phyloP scores from a whole-genome alignment of 2,888 invertebrate genomes.

The Galeruca laticollis region DNA sequence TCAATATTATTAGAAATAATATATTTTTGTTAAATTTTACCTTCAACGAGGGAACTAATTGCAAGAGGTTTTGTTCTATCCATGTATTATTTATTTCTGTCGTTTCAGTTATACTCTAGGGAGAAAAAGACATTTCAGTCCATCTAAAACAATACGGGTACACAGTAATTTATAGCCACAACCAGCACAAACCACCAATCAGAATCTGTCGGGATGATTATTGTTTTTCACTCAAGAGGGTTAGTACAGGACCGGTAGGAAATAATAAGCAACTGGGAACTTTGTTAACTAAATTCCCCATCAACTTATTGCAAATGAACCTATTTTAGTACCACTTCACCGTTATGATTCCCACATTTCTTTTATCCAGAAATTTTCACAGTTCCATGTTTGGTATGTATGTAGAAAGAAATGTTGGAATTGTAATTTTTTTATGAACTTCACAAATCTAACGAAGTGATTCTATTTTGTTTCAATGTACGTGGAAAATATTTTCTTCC shows the following conservation, averaged over 20 bases:
- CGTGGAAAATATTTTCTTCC: no score
- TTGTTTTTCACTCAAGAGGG: conserved; percentile 49
- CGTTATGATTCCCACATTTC: no score
- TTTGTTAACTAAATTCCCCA: not conserved
- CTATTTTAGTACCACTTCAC: no score
- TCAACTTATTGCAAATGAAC: no score
- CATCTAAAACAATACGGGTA: conserved; percentile 31
- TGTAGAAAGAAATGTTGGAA: no score
- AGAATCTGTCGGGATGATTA: conserved; percentile 47
- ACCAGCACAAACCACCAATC: conserved; percentile 39
- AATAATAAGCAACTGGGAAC: not conserved
- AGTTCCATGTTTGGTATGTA: no score
- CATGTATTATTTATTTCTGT: conserved; percentile 14
- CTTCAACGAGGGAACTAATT: not conserved
- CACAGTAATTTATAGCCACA: conserved; percentile 31
- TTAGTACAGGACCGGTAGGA: conserved; percentile 30
- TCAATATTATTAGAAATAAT: no score
- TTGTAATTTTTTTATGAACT: no score
- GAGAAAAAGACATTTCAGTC: conserved; percentile 28
- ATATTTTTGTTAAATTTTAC: no score
- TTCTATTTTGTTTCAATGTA: no score
- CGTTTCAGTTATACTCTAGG: conserved; percentile 11
- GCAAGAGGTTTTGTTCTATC: not conserved
- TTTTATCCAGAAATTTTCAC: no score
- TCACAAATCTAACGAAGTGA: no score